Percentiles rank a stretch among this genome's conserved stretches.
Evolutionary conservation across 37 sponge, comb jelly and placozoan genomes (phyloP).

Genomic region (Chondrilla cf. caribensis): DNA sequence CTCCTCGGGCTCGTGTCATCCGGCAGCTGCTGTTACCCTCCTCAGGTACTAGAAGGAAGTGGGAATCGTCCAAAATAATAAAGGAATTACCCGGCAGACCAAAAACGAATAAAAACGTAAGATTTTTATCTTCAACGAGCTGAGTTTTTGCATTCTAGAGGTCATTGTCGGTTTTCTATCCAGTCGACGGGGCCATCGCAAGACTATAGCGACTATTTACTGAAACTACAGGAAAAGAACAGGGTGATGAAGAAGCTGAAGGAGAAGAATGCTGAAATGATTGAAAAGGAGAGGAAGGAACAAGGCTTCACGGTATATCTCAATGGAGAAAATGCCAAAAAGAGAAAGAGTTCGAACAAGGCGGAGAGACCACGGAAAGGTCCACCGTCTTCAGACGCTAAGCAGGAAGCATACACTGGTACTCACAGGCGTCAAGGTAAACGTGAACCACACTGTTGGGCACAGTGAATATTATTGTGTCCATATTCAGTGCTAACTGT

Average conservation of each 20-base stretch:
- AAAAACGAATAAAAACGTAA: not conserved
- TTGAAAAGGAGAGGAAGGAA: conserved; percentile 79
- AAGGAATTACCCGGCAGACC: not conserved
- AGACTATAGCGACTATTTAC: conserved; percentile 50
- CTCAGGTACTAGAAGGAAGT: conserved; percentile 13
- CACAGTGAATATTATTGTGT: not conserved
- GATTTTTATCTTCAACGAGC: not conserved
- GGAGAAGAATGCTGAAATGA: conserved; percentile 59
- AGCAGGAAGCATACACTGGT: not conserved
- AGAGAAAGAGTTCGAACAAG: not conserved
- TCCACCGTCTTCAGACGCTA: not conserved
- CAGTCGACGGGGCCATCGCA: not conserved
- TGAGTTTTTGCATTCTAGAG: not conserved
- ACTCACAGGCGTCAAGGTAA: not conserved
- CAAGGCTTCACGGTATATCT: conserved; percentile 92
- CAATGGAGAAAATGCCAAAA: conserved; percentile 82
- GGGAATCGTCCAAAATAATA: not conserved
- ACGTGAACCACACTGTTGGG: not conserved
- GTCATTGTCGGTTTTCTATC: not conserved
- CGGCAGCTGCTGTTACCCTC: no score
- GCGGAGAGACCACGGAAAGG: not conserved
- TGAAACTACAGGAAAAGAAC: conserved; percentile 62
- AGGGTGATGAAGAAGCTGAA: conserved; percentile 76
- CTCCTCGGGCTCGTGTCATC: no score
- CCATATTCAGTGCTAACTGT: no score